Base-by-base conservation (phyloP, 2,888 invertebrate species). In the Electrophaes corylata region DNA sequence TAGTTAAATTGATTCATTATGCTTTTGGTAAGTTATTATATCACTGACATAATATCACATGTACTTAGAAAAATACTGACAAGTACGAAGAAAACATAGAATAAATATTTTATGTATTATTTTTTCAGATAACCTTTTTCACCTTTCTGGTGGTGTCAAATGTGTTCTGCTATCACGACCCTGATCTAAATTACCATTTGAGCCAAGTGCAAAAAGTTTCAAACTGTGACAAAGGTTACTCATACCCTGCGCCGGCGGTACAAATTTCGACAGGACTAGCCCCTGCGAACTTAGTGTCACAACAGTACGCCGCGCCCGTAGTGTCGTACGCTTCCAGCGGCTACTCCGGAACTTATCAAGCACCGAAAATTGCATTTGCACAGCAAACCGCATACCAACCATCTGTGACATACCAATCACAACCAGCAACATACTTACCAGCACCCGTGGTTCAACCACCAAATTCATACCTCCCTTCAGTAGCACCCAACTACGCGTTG, bases 241-340 rank as follows among this genome's bases (percentile, higher is more conserved):
- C 91, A 1, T 94, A 94, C 75, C 83, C 92, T 33, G 84, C 89
- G 3, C 94, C 94, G 2, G 76, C 92, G 18, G 81, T 93, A 1
- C 93, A 93, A 71, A 83, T 94, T 29, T 86, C 92, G 2, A 77
- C 84, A 40, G 84, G 88, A 44, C 69, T 83, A 44, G 69, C 78
- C 16, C 75, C 80, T 2, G 46, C 71, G 4, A 64, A 73, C 47
- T 41, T 75, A 10, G 51, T 48, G 20, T 57, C 78, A 1, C 71
- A 76, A 0, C 71, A 76, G 46, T 60, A 67, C 26, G 35, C 69
- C 37, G 62, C 72, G 12, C 67, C 73, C 10, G 43, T 43, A 11
- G 12, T n/a, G n/a, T n/a, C 49, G 20, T 68, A 66, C 35, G 67
- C 72, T 16, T 53, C 67, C 16, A 50, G 26, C 8, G 69, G 64